These are phyloP conservation scores for Lysandra coridon DNA, from an alignment of 2,888 invertebrate species.

Conservation along the genomic window DNA sequence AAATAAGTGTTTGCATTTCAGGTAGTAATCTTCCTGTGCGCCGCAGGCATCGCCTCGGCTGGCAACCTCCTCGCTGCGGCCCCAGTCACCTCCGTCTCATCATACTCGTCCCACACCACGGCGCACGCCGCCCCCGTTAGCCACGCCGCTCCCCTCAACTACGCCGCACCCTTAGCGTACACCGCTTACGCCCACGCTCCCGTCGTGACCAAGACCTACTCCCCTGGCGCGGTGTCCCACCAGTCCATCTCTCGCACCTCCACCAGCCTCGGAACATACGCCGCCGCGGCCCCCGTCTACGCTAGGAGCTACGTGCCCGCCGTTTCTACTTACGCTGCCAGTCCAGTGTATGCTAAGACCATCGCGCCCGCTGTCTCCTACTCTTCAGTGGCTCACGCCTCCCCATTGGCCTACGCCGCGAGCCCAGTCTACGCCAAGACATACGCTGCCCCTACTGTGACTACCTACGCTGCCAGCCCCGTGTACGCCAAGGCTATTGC, in stretches of 20 bases:
- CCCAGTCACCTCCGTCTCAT: conserved; percentile 40
- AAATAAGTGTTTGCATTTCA: conserved; percentile 43
- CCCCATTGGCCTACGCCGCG: conserved; percentile 44
- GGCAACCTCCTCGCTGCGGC: conserved; percentile 68
- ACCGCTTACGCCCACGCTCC: conserved; percentile 51
- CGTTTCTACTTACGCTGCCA: conserved; percentile 47
- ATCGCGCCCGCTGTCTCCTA: conserved; percentile 58
- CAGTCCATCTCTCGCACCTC: conserved; percentile 58
- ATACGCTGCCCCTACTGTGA: conserved; percentile 27
- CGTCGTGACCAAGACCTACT: conserved; percentile 73
- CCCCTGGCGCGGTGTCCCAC: conserved; percentile 67
- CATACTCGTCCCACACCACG: neutral
- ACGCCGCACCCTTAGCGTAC: conserved; percentile 44
- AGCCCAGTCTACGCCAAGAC: conserved; percentile 27
- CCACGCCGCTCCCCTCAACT: conserved; percentile 52
- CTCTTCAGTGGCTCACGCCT: conserved; percentile 46
- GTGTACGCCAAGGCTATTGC: conserved; percentile 11
- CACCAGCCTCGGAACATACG: conserved; percentile 45
- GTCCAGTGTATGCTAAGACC: conserved; percentile 65
- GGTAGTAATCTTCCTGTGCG: conserved; percentile 80
- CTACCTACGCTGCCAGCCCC: conserved; percentile 55
- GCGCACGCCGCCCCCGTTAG: conserved; percentile 34
- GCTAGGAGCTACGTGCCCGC: conserved; percentile 45
- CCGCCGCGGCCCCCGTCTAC: conserved; percentile 50
- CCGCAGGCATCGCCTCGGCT: conserved; percentile 81